These are phyloP conservation scores for Meloe dianella DNA, from an alignment of 2,888 invertebrate species.

Conservation along the genomic window DNA sequence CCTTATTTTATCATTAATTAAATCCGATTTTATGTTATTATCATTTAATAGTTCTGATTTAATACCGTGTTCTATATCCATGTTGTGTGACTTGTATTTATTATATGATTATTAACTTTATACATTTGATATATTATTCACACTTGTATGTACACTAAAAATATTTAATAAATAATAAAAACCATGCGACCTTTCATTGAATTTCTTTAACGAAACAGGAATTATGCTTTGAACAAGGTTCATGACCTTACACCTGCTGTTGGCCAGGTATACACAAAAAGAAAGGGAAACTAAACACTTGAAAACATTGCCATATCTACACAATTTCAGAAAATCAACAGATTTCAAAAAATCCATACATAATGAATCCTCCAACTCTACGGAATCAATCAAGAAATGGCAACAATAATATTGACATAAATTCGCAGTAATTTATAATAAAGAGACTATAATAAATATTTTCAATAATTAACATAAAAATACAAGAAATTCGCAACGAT, in stretches of 20 bases:
- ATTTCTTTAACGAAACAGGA: slow-evolving; percentile 45
- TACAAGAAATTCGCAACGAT: neutral
- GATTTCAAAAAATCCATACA: neutral
- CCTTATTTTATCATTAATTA: slow-evolving; percentile 49
- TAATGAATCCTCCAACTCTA: neutral
- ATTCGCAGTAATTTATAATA: neutral
- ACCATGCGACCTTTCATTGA: slow-evolving; percentile 49
- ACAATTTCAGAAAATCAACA: neutral
- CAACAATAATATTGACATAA: neutral
- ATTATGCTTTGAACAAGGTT: slow-evolving; percentile 52
- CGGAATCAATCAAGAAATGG: neutral
- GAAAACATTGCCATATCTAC: neutral
- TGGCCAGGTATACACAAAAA: slow-evolving; percentile 20
- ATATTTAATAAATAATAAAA: slow-evolving; percentile 13
- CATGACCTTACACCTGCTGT: slow-evolving; percentile 59
- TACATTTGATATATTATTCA: slow-evolving; percentile 10
- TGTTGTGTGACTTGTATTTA: slow-evolving; percentile 27
- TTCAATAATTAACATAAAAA: neutral
- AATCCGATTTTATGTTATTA: slow-evolving; percentile 17
- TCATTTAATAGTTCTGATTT: slow-evolving; percentile 53
- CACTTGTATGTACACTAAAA: slow-evolving; percentile 22
- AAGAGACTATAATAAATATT: neutral
- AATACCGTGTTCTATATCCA: slow-evolving; percentile 54
- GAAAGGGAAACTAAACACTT: neutral
- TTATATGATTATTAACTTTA: neutral